Evolutionary conservation across 2,888 invertebrate species (phyloP).

Genomic region (Meliscaeva auricollis): DNA sequence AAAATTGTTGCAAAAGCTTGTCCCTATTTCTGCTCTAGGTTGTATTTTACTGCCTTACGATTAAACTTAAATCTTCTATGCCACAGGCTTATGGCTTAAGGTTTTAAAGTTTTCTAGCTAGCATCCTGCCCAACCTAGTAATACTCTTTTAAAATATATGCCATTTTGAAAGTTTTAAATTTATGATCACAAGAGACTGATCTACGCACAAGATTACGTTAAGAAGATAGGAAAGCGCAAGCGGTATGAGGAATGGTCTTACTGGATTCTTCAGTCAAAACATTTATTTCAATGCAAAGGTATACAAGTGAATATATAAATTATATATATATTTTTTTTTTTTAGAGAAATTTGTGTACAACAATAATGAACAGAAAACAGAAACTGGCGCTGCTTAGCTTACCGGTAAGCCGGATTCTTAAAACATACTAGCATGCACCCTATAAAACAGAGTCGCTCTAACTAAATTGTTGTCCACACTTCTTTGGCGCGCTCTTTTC

Average conservation of each 20-base stretch:
- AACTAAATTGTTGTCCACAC: conserved; percentile 43
- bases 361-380: conserved; percentile 38
- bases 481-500: conserved; percentile 64
- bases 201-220: conserved; percentile 51
- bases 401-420: conserved; percentile 71
- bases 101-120: no score
- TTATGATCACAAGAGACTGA: conserved; percentile 21
- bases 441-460: conserved; percentile 35
- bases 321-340: background rate
- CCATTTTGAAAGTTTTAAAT: no score
- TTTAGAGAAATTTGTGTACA: conserved; percentile 55
- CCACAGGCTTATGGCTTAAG: no score
- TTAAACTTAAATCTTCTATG: no score
- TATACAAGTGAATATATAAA: background rate
- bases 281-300: conserved; percentile 44
- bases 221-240: conserved; percentile 46
- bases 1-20: no score
- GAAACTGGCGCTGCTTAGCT: conserved; percentile 45
- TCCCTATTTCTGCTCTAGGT: no score
- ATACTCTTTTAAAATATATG: no score
- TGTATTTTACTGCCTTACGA: no score
- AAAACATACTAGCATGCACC: conserved; percentile 71
- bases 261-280: conserved; percentile 63
- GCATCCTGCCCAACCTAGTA: no score
- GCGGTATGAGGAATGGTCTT: conserved; percentile 51